Conservation (phyloP, 2,113 vertebrate genomes). For the Menura novaehollandiae region DNA sequence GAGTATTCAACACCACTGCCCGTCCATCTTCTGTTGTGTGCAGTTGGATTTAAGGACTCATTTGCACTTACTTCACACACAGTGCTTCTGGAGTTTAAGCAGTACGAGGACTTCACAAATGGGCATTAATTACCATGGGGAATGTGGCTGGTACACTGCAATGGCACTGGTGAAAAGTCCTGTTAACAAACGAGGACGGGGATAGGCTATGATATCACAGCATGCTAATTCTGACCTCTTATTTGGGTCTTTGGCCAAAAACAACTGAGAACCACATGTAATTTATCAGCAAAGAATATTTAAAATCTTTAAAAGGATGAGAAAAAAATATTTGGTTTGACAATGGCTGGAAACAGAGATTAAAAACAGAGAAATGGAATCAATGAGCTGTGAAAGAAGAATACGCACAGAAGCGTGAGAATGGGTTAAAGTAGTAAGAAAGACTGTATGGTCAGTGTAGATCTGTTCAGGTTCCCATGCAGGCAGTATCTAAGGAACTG, state of each 20-base stretch:
- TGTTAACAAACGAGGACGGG: background rate
- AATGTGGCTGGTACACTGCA: background rate
- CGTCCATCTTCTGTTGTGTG: background rate
- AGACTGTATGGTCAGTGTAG: background rate
- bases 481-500: background rate
- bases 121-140: background rate
- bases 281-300: background rate
- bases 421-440: background rate
- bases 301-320: background rate
- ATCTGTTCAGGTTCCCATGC: background rate
- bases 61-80: background rate
- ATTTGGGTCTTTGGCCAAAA: background rate
- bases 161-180: fast-evolving
- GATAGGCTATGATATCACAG: background rate
- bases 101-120: background rate
- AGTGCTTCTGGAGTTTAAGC: background rate
- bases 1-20: background rate
- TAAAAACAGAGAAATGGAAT: background rate
- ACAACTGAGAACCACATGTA: background rate
- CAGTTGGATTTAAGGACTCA: background rate
- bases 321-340: background rate
- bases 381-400: background rate
- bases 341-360: background rate
- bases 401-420: background rate
- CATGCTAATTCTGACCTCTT: background rate